Conservation (phyloP, 1,140 invertebrate genomes). For the Drosophila sucinea region DNA sequence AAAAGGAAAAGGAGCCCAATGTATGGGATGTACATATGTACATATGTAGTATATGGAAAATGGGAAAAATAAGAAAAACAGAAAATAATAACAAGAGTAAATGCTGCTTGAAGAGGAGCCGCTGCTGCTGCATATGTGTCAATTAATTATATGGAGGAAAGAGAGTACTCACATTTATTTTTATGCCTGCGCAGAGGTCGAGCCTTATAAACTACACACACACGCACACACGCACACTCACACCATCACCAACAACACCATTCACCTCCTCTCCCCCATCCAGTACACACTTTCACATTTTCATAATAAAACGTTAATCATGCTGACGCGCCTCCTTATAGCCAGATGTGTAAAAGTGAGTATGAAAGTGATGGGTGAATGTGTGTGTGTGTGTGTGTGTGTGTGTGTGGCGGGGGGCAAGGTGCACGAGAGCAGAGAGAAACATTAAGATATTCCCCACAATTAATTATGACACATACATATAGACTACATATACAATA, state of each 20-base stretch:
- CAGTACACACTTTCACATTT: not conserved
- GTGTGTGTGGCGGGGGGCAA: not conserved
- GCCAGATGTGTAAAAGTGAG: conserved; percentile 5
- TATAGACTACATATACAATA: not conserved
- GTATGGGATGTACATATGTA: not conserved
- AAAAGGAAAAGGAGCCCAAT: not conserved
- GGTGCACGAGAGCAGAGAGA: not conserved
- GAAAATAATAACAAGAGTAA: conserved; percentile 12
- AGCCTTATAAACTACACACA: conserved; percentile 9
- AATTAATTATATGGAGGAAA: conserved; percentile 9
- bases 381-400: too few relatives aligned
- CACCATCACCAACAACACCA: not conserved
- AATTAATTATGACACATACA: conserved; percentile 8
- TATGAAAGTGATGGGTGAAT: not conserved
- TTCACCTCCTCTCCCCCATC: too few relatives aligned
- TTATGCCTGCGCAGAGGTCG: conserved; percentile 1
- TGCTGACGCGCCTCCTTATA: conserved; percentile 8
- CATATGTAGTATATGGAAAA: not conserved
- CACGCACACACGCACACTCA: not conserved
- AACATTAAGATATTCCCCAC: conserved; percentile 13
- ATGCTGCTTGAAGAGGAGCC: conserved; percentile 10
- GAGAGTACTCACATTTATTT: conserved; percentile 8
- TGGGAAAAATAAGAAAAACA: not conserved
- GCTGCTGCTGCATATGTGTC: conserved; percentile 11
- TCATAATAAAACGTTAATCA: conserved; percentile 14